phyloP scores from a whole-genome alignment of 35 echinoderm and acorn worm genomes.

The Ptychodera flava region DNA sequence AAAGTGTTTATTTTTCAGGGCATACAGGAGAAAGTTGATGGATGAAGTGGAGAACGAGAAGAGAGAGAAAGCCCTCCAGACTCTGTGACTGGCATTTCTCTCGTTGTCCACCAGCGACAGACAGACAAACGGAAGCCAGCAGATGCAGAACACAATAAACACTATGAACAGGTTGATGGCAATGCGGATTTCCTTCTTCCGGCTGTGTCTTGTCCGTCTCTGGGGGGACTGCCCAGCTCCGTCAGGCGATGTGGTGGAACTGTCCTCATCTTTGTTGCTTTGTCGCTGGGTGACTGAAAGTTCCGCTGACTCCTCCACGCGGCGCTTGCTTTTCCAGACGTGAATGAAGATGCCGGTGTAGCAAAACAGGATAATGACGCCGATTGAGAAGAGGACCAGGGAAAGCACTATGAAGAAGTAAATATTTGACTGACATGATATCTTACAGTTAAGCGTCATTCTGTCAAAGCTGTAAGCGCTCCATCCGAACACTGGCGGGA shows the following conservation, averaged over 20 bases:
- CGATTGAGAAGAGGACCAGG: neutral
- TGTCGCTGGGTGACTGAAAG: neutral
- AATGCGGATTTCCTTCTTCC: neutral
- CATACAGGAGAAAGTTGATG: neutral
- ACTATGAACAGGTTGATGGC: neutral
- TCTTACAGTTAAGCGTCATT: neutral
- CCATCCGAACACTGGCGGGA: neutral
- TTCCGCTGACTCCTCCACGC: neutral
- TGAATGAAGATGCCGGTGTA: neutral
- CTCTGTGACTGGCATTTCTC: neutral
- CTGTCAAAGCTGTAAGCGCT: neutral
- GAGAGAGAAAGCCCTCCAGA: neutral
- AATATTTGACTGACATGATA: neutral
- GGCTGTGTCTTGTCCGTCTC: neutral
- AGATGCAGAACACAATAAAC: neutral
- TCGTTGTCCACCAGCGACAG: neutral
- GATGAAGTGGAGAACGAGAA: neutral
- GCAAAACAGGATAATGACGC: neutral
- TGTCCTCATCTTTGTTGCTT: neutral
- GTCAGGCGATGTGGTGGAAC: neutral
- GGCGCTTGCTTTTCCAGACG: neutral
- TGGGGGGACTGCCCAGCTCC: neutral
- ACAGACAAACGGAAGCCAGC: neutral
- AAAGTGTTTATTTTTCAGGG: neutral
- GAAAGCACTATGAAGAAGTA: neutral